phyloP scores from a whole-genome alignment of 2,797 vertebrate genomes.

The Channa striata region DNA sequence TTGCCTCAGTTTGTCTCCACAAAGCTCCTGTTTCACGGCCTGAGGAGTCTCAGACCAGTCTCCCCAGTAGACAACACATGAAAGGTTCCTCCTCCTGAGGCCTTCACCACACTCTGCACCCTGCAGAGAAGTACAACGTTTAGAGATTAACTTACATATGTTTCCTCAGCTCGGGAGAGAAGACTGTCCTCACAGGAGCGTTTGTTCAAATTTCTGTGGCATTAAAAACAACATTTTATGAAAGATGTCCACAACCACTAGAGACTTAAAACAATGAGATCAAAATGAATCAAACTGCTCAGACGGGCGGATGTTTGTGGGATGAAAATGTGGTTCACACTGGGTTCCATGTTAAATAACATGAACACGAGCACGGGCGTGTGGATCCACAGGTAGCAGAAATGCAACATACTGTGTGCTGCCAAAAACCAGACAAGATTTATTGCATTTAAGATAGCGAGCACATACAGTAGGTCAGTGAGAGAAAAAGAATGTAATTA shows the following conservation, averaged over 20 bases:
- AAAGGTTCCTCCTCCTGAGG: constrained; percentile 87
- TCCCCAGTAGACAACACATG: constrained; percentile 88
- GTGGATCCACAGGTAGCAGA: not conserved
- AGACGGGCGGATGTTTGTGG: not conserved
- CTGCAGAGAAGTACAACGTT: constrained; percentile 79
- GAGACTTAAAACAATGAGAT: not conserved
- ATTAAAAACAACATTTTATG: not conserved
- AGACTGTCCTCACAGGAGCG: not conserved
- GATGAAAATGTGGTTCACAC: not conserved
- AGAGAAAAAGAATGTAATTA: not conserved
- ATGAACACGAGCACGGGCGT: no score
- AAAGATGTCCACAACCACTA: not conserved
- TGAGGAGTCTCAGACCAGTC: constrained; percentile 72
- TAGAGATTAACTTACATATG: not conserved
- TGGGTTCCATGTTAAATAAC: not conserved
- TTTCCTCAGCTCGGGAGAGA: not conserved
- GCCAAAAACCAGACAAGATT: not conserved
- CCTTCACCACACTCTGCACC: constrained; percentile 95
- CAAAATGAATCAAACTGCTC: not conserved
- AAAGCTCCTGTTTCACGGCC: constrained; percentile 81
- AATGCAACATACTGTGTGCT: not conserved
- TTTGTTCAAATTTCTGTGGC: not conserved
- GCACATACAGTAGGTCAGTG: not conserved
- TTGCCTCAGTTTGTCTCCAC: constrained; percentile 83
- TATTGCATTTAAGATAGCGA: no score